Conservation (phyloP, 1,140 invertebrate genomes). For the Aphaenogaster rudis region DNA sequence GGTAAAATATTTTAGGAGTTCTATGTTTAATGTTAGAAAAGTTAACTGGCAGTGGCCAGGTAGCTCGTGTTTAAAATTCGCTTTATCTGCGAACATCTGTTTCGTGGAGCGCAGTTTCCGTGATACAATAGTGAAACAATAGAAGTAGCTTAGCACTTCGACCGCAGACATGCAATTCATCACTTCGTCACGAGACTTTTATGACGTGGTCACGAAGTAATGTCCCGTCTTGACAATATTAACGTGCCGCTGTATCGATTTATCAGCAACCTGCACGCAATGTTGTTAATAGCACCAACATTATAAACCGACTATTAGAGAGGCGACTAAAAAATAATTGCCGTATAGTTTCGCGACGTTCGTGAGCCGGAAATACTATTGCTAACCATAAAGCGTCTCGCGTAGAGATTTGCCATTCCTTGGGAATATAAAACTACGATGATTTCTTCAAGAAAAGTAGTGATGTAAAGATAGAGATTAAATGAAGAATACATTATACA, state of each 20-base stretch:
- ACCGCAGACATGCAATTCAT: slow-evolving; percentile 30
- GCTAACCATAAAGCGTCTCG: not conserved
- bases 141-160: slow-evolving; percentile 5
- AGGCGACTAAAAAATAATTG: slow-evolving; percentile 32
- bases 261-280: slow-evolving; percentile 36
- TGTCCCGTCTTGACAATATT: slow-evolving; percentile 23
- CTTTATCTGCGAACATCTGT: not conserved
- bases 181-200: slow-evolving; percentile 20
- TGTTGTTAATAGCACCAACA: slow-evolving; percentile 27
- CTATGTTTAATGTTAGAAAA: not conserved
- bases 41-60: not conserved
- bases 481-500: not conserved
- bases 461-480: slow-evolving; percentile 1
- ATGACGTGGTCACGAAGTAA: slow-evolving; percentile 26
- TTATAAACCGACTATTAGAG: slow-evolving; percentile 17
- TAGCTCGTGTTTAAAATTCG: not conserved
- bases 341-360: not conserved
- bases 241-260: slow-evolving; percentile 42
- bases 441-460: slow-evolving; percentile 3
- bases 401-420: not conserved
- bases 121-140: slow-evolving; percentile 12
- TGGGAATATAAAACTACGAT: not conserved
- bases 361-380: slow-evolving; percentile 17
- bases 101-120: slow-evolving; percentile 5
- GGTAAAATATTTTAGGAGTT: not conserved